phyloP scores from a whole-genome alignment of 2,113 vertebrate species.

The Eubucco bourcierii region DNA sequence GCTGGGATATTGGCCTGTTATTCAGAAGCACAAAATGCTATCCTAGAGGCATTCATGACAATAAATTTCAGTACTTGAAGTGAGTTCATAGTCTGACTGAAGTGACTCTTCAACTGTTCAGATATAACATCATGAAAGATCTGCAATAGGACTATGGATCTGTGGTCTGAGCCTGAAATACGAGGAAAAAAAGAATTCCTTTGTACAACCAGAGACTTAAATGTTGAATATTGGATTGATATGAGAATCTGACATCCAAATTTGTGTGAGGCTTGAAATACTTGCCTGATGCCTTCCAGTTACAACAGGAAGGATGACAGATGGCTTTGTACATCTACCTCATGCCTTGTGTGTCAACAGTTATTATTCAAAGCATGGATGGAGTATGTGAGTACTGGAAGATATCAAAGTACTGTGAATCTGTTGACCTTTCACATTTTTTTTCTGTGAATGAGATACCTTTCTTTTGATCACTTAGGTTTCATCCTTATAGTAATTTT shows the following conservation, averaged over 20 bases:
- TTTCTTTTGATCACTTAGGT: not conserved
- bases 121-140: not conserved
- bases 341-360: not conserved
- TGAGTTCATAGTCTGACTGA: not conserved
- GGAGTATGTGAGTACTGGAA: not conserved
- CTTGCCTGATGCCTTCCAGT: not conserved
- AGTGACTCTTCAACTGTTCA: not conserved
- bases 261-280: not conserved
- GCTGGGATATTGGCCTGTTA: fast-evolving
- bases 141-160: fast-evolving
- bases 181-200: not conserved
- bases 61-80: not conserved
- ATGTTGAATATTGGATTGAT: not conserved
- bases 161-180: not conserved
- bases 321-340: not conserved
- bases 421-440: not conserved
- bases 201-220: fast-evolving
- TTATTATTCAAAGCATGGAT: not conserved
- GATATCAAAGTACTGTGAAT: not conserved
- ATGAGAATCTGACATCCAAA: not conserved
- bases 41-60: fast-evolving
- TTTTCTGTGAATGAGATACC: not conserved
- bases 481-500: not conserved
- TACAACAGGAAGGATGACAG: not conserved
- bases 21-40: not conserved